Evolutionary conservation across 53 echinoderm and acorn worm species (phyloP).

Genomic region (Arbacia lixula): DNA sequence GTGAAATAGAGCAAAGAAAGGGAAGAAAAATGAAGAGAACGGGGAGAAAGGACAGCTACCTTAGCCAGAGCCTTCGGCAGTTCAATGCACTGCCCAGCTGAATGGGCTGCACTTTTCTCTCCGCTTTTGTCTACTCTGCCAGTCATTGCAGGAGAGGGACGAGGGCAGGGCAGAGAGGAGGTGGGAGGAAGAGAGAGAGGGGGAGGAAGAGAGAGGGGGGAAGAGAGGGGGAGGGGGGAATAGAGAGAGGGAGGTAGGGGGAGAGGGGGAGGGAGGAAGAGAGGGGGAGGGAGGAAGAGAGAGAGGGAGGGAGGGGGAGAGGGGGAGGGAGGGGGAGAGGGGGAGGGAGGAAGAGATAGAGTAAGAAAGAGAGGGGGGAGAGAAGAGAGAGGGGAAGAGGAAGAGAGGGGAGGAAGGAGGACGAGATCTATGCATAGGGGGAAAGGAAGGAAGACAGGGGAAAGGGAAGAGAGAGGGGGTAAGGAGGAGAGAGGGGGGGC

Average conservation of each 20-base stretch:
- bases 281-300: neutral
- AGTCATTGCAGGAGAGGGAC: slow-evolving; percentile 21
- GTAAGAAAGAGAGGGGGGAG: neutral
- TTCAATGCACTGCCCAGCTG: slow-evolving; percentile 31
- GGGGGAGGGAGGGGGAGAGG: neutral
- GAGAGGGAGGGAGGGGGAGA: neutral
- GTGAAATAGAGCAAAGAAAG: slow-evolving; percentile 13
- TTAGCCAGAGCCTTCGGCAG: neutral
- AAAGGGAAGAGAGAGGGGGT: neutral
- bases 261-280: neutral
- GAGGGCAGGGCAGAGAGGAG: neutral
- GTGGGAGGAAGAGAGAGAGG: neutral
- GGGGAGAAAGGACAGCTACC: slow-evolving; percentile 8
- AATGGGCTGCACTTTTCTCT: slow-evolving; percentile 28
- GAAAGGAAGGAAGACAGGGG: neutral
- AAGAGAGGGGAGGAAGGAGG: neutral
- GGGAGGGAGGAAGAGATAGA: neutral
- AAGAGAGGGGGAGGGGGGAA: neutral
- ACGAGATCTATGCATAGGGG: neutral
- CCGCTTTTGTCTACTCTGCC: slow-evolving; percentile 10
- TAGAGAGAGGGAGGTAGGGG: neutral
- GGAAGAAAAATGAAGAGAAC: neutral
- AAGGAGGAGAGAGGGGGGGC: neutral
- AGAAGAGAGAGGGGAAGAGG: neutral
- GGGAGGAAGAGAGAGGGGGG: neutral